Conservation (phyloP, 2,888 invertebrate species). For the Sturmia bella region DNA sequence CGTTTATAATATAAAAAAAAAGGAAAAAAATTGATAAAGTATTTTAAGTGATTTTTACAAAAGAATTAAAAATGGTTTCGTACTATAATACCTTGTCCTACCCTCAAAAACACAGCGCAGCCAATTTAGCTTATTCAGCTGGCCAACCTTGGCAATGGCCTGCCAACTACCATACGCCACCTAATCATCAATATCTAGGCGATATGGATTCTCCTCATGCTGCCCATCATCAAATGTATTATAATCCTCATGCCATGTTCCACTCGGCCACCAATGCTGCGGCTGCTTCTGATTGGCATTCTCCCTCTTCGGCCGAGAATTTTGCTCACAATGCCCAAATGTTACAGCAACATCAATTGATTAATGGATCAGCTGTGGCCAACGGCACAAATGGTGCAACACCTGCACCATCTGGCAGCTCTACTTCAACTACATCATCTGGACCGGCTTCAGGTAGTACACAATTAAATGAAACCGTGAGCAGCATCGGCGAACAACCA, state of each 20-base stretch:
- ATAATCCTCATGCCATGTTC: conserved; percentile 82
- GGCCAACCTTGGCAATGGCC: conserved; percentile 82
- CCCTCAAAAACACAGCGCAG: conserved; percentile 84
- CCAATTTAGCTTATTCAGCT: conserved; percentile 83
- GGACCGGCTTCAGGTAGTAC: conserved; percentile 67
- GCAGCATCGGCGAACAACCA: conserved; percentile 72
- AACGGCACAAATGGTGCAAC: conserved; percentile 63
- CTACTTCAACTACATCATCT: conserved; percentile 67
- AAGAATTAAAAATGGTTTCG: conserved; percentile 85
- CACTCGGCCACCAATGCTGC: conserved; percentile 79
- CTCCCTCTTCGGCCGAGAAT: conserved; percentile 77
- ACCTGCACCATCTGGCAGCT: conserved; percentile 49
- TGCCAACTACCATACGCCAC: conserved; percentile 82
- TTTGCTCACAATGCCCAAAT: conserved; percentile 76
- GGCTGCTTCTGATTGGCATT: conserved; percentile 79
- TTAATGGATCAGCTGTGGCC: conserved; percentile 75
- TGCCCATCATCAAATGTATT: conserved; percentile 81
- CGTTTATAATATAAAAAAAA: too few species aligned
- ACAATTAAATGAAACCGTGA: conserved; percentile 62
- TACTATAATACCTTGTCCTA: conserved; percentile 87
- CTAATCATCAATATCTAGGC: conserved; percentile 81
- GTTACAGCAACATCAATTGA: conserved; percentile 75
- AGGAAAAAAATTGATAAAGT: too few species aligned
- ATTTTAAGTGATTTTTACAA: not conserved
- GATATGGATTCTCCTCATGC: conserved; percentile 82